Base-by-base conservation (phyloP, 2,113 vertebrate genomes). In the Scomber japonicus region DNA sequence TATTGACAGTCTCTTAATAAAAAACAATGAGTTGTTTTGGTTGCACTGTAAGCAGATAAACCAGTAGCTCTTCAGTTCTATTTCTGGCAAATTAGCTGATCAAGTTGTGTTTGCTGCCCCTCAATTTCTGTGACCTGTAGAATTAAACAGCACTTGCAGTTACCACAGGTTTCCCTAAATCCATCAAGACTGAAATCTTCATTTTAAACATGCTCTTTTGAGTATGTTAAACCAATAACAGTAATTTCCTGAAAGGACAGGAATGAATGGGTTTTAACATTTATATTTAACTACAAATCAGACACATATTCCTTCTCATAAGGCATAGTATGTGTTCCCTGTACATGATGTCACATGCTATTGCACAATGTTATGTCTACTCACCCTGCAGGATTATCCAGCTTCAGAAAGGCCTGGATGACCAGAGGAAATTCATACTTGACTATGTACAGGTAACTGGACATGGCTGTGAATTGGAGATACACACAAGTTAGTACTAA, bases 391-490 rank as follows among this genome's bases (percentile, higher is more conserved):
- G 93, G 91, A 0, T 90, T 90, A 65, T 95, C 93, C 82, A 93
- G 90, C 64, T 11, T 93, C 67, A 95, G 89, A 84, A 96, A 96
- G 62, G 95, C 95, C 72, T 97, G 96, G 88, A 99, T 97, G 91
- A 98, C 97, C 90, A 96, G 92, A 60, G 98, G 97, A 62, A 99
- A 96, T 89, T 99, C 97, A 81, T 96, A 97, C 95, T 98, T 99
- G 30, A 99, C 97, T 76, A 99, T 99, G 92, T 97, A 98, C 84
- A 99, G 95, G 93, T 99, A 99, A 91, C 97, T 98, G 94, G 98
- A 94, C 95, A 99, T 99, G 74, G 97, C 98, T 99, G 93, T 68
- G 61, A 68, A 81, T 62, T 19, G 51, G 46, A 75, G 53, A 61
- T 2, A 87, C 1, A 82, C 12, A 84, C 3, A 75, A 7, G 30